These are phyloP conservation scores for Melanotaenia trifasciata DNA, from an alignment of 2,797 vertebrate genomes.

Conservation along the genomic window DNA sequence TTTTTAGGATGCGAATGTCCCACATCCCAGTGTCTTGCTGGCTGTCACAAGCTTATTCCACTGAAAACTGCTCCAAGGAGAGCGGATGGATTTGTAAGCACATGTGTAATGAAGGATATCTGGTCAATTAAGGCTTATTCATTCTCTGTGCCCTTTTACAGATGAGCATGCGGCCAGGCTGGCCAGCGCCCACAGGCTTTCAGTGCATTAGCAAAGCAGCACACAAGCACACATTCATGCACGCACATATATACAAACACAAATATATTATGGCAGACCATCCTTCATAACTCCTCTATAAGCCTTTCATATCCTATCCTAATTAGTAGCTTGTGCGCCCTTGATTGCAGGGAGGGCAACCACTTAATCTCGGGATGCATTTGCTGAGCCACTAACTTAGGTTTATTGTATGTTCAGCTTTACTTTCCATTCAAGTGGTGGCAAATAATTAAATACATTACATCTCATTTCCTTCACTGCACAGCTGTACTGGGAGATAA, in stretches of 20 bases:
- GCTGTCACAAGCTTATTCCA: constrained; percentile 54
- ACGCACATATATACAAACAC: constrained; percentile 37
- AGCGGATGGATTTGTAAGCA: constrained; percentile 70
- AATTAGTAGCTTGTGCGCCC: constrained; percentile 65
- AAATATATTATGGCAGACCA: constrained; percentile 51
- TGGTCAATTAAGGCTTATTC: constrained; percentile 82
- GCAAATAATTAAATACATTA: constrained; percentile 68
- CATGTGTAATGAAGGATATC: constrained; percentile 81
- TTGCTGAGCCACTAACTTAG: constrained; percentile 40
- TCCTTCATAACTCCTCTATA: constrained; percentile 68
- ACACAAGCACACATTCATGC: constrained; percentile 37
- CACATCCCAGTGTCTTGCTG: constrained; percentile 35
- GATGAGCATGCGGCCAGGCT: constrained; percentile 62
- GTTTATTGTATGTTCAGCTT: constrained; percentile 56
- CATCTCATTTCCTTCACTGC: constrained; percentile 60
- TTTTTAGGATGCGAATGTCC: constrained; percentile 34
- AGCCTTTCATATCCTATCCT: constrained; percentile 55
- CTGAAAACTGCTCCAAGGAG: constrained; percentile 61
- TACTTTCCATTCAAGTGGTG: constrained; percentile 61
- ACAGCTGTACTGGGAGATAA: constrained; percentile 66
- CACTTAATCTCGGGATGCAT: constrained; percentile 61
- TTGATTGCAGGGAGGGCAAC: constrained; percentile 65
- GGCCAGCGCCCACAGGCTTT: constrained; percentile 74
- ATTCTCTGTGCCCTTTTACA: constrained; percentile 79
- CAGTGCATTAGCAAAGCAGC: constrained; percentile 71